Conservation (phyloP, 2,113 vertebrate species). For the Egretta garzetta region DNA sequence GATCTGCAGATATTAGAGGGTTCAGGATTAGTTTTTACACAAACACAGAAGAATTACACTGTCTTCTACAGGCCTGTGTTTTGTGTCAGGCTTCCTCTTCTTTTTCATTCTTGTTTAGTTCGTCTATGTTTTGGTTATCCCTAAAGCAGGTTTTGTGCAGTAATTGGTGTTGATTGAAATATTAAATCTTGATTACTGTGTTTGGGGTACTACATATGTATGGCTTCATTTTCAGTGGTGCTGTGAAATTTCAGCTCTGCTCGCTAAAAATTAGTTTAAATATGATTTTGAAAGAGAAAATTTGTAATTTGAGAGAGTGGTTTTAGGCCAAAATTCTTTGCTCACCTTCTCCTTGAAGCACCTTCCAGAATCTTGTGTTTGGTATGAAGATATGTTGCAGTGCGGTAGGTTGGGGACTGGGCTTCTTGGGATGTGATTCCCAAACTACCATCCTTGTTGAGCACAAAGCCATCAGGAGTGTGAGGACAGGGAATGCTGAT, state of each 20-base stretch:
- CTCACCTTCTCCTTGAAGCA: not conserved
- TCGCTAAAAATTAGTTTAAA: not conserved
- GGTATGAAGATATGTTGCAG: not conserved
- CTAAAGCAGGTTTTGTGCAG: not conserved
- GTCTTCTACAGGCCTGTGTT: not conserved
- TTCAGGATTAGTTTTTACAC: not conserved
- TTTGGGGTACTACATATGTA: not conserved
- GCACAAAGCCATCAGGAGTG: not conserved
- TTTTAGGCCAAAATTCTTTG: not conserved
- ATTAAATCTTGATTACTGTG: not conserved
- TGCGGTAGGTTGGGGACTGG: fast-evolving
- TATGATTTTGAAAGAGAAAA: not conserved
- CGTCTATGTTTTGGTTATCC: not conserved
- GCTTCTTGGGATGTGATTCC: not conserved
- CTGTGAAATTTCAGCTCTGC: not conserved
- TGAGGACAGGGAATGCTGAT: not conserved
- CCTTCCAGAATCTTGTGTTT: not conserved
- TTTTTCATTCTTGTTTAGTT: not conserved
- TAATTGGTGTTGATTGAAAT: not conserved
- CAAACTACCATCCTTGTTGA: not conserved
- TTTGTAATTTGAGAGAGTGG: not conserved
- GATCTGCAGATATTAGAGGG: not conserved
- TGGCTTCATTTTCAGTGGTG: not conserved
- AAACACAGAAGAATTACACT: not conserved
- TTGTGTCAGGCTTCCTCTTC: not conserved